These are phyloP conservation scores for Sapajus apella DNA, from an alignment of 2,113 vertebrate genomes.

Conservation along the genomic window DNA sequence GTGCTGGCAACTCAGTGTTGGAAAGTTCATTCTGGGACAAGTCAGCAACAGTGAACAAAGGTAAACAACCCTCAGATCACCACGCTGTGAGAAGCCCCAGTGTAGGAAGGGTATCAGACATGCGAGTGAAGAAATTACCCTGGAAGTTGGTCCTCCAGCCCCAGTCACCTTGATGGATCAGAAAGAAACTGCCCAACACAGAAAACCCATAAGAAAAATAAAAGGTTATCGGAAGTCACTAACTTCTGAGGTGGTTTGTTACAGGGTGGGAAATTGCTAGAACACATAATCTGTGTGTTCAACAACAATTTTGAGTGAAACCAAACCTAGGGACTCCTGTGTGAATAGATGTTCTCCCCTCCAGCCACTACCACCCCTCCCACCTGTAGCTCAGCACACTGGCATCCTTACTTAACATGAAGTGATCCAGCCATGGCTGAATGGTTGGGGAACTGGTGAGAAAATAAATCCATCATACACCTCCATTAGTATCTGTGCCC, in stretches of 20 bases:
- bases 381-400: not conserved
- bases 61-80: not conserved
- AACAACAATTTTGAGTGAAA: not conserved
- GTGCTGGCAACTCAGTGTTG: not conserved
- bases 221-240: not conserved
- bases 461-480: not conserved
- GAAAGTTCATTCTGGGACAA: not conserved
- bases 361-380: not conserved
- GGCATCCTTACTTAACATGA: not conserved
- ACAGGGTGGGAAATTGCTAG: not conserved
- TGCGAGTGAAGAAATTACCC: not conserved
- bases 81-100: not conserved
- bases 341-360: not conserved
- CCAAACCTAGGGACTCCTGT: not conserved
- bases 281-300: not conserved
- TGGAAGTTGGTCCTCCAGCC: not conserved
- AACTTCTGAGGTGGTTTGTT: not conserved
- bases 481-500: not conserved
- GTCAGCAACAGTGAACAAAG: not conserved
- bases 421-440: not conserved
- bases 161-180: not conserved
- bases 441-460: not conserved
- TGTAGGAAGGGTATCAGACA: not conserved
- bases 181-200: not conserved
- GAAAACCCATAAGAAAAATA: not conserved